Conservation (phyloP, 2,888 invertebrate species). For the Boloria selene region DNA sequence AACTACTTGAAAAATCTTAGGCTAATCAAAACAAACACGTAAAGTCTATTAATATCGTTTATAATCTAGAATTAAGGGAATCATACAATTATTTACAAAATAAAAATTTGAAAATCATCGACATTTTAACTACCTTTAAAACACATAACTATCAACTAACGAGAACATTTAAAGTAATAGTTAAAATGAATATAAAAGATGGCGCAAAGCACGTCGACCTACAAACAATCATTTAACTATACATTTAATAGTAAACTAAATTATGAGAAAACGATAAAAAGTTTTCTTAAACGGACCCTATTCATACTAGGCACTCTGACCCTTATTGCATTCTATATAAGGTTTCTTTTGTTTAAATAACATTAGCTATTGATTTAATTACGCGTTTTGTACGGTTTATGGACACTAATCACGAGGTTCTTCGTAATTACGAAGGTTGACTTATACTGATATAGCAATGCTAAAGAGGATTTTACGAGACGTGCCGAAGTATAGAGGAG, state of each 20-base stretch:
- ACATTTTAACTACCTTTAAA: no score
- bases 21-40: no score
- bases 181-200: not conserved
- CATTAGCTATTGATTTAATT: slow-evolving; percentile 10
- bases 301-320: not conserved
- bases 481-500: slow-evolving; percentile 16
- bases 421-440: slow-evolving; percentile 9
- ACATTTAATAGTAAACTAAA: slow-evolving; percentile 1
- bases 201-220: not conserved
- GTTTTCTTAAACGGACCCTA: not conserved
- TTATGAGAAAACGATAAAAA: not conserved
- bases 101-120: no score
- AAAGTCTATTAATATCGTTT: no score
- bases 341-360: not conserved
- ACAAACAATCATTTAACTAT: not conserved
- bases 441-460: slow-evolving; percentile 21
- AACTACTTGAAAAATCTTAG: no score
- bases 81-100: no score
- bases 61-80: no score
- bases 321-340: not conserved
- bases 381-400: slow-evolving; percentile 24
- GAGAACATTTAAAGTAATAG: not conserved
- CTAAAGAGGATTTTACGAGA: slow-evolving; percentile 23
- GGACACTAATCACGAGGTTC: slow-evolving; percentile 10
- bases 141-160: no score